phyloP scores from a whole-genome alignment of 2,888 invertebrate species.

The Ypsolopha sequella region DNA sequence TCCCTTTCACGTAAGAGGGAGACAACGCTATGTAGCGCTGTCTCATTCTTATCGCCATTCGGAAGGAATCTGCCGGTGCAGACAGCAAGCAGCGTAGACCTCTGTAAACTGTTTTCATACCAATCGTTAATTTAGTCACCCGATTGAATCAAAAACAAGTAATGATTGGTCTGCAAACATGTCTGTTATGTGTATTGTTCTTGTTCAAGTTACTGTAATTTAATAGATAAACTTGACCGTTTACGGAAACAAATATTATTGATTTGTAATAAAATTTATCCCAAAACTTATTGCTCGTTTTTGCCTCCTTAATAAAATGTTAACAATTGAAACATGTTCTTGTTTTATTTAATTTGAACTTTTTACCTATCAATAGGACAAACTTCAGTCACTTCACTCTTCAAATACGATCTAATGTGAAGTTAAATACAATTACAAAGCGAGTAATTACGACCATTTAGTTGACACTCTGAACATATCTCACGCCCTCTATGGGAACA shows the following conservation, averaged over 20 bases:
- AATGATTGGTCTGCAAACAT: conserved; percentile 23
- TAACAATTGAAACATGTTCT: conserved; percentile 42
- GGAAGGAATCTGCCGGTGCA: not conserved
- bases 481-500: no score
- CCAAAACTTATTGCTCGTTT: conserved; percentile 68
- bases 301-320: conserved; percentile 71
- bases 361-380: no score
- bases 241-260: conserved; percentile 58
- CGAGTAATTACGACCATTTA: no score
- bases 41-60: no score
- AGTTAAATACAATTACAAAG: no score
- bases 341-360: conserved; percentile 25
- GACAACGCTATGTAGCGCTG: no score
- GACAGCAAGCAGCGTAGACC: conserved; percentile 19
- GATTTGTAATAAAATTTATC: conserved; percentile 65
- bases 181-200: conserved; percentile 42
- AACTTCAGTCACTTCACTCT: no score
- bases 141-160: not conserved
- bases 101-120: conserved; percentile 17
- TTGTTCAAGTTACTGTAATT: conserved; percentile 69
- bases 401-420: no score
- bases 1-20: no score
- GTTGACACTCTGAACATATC: no score
- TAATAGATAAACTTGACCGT: conserved; percentile 60
- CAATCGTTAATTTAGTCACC: conserved; percentile 18